A percentile compares a stretch with the other conserved stretches of the same genome.
Conservation (phyloP, 2,888 invertebrate genomes). For the Dolomedes plantarius region DNA sequence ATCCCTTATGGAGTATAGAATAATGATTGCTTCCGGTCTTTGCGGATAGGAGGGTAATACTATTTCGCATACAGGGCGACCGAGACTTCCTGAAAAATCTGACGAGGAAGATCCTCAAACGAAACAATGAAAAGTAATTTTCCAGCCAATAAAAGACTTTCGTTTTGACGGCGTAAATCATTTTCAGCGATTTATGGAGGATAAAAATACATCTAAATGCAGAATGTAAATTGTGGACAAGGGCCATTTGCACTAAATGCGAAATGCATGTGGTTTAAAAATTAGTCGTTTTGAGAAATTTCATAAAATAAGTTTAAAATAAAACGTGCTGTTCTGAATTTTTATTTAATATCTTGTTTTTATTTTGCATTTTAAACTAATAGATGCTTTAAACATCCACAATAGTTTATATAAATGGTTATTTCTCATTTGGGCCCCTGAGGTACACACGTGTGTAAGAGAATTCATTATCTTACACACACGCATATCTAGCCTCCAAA, state of each 20-base stretch:
- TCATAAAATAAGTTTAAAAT: neutral
- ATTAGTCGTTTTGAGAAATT: too few species aligned
- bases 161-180: too few species aligned
- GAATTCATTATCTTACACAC: too few species aligned
- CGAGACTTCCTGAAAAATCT: neutral
- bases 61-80: neutral
- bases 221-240: neutral
- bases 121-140: neutral
- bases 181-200: too few species aligned
- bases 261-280: slow-evolving; percentile 6
- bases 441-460: neutral
- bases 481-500: neutral
- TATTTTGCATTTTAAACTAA: neutral
- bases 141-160: too few species aligned
- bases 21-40: slow-evolving; percentile 33
- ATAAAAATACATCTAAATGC: neutral
- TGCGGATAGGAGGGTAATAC: slow-evolving; percentile 21
- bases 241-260: too few species aligned
- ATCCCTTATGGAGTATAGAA: neutral
- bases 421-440: neutral
- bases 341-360: neutral
- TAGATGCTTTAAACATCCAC: neutral
- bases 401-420: neutral
- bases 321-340: neutral
- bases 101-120: neutral